phyloP scores from a whole-genome alignment of 2,888 invertebrate genomes.

The Machimus rusticus region DNA sequence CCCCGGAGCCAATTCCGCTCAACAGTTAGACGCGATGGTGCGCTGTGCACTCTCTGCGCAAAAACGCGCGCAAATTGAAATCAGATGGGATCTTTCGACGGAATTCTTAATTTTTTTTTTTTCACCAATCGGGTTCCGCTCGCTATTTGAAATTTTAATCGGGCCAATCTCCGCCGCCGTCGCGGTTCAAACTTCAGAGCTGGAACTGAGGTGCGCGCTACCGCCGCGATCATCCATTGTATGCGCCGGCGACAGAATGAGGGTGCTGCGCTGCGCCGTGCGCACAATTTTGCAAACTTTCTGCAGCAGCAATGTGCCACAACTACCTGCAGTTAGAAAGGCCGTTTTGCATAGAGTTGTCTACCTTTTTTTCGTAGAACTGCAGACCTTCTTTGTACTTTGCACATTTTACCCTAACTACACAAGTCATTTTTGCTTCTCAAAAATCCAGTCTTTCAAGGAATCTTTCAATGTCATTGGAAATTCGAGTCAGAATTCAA shows the following conservation, averaged over 20 bases:
- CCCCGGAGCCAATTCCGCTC: background rate
- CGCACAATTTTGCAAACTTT: background rate
- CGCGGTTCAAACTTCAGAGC: background rate
- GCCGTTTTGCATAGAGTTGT: background rate
- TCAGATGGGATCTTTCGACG: background rate
- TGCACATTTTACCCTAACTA: background rate
- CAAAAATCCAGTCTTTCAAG: background rate
- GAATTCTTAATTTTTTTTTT: background rate
- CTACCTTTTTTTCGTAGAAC: background rate
- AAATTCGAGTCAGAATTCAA: background rate
- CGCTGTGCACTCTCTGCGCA: background rate
- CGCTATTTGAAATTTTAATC: constrained; percentile 20
- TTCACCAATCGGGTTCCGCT: background rate
- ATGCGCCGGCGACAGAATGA: background rate
- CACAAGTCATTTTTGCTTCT: background rate
- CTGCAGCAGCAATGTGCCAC: background rate
- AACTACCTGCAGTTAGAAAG: background rate
- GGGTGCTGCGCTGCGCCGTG: background rate
- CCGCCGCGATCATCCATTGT: background rate
- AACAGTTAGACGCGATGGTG: background rate
- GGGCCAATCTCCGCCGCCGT: background rate
- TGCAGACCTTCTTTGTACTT: background rate
- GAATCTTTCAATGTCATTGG: background rate
- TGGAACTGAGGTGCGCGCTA: background rate
- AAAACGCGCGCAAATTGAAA: background rate